These are phyloP conservation scores for Takifugu ocellatus DNA, from an alignment of 2,797 vertebrate species.

Conservation along the genomic window DNA sequence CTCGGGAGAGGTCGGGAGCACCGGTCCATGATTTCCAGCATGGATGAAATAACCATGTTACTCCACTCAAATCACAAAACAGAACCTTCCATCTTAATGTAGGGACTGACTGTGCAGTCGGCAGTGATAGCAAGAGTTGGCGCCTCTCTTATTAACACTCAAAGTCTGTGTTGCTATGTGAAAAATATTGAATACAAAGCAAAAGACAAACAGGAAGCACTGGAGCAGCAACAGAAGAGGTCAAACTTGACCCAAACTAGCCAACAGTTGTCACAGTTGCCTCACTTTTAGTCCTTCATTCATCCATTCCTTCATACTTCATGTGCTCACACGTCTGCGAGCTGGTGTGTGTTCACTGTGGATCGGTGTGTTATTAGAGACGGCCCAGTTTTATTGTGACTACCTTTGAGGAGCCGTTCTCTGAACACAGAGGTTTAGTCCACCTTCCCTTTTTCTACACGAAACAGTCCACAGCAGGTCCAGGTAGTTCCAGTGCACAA, in stretches of 20 bases:
- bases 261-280: no score
- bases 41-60: conserved; percentile 65
- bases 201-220: conserved; percentile 30
- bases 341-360: conserved; percentile 31
- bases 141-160: conserved; percentile 61
- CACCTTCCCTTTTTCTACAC: conserved; percentile 33
- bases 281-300: conserved; percentile 71
- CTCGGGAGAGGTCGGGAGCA: conserved; percentile 72
- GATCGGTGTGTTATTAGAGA: conserved; percentile 33
- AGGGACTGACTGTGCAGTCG: conserved; percentile 29
- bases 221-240: conserved; percentile 26
- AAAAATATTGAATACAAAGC: conserved; percentile 43
- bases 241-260: background rate
- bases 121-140: conserved; percentile 40
- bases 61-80: conserved; percentile 7
- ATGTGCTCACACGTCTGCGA: conserved; percentile 29
- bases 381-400: conserved; percentile 14
- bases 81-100: conserved; percentile 25
- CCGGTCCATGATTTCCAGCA: conserved; percentile 82
- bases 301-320: conserved; percentile 61
- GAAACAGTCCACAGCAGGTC: conserved; percentile 51
- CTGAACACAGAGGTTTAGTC: conserved; percentile 21
- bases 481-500: conserved; percentile 47
- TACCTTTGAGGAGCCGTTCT: conserved; percentile 6
- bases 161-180: conserved; percentile 38